Conservation (phyloP, 2,797 vertebrate species). For the Rhynchotus rufescens region DNA sequence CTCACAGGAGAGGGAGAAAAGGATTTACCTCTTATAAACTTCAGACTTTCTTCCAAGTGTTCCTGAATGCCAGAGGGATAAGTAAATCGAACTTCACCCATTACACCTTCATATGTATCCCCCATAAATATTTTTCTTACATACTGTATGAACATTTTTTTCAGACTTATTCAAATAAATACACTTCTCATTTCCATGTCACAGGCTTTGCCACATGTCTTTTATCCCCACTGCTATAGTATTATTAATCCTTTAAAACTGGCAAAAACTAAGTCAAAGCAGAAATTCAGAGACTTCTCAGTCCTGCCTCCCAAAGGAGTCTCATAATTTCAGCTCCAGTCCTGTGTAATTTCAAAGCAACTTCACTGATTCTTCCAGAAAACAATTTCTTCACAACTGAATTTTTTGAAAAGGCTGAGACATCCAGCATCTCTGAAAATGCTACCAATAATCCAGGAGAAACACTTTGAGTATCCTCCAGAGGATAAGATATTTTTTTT, state of each 20-base stretch:
- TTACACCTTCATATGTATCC: neutral
- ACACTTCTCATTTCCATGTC: neutral
- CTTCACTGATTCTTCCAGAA: conserved; percentile 33
- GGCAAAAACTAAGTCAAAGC: neutral
- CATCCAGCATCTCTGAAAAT: neutral
- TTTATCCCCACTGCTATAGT: neutral
- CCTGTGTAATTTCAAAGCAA: conserved; percentile 38
- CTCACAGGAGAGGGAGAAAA: neutral
- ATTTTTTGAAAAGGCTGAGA: neutral
- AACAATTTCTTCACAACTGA: conserved; percentile 24
- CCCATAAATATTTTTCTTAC: neutral
- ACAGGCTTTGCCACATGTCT: neutral
- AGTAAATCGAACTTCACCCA: neutral
- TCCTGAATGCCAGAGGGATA: neutral
- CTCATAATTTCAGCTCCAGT: conserved; percentile 29
- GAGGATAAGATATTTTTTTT: conserved; percentile 22
- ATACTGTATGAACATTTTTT: neutral
- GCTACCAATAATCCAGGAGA: conserved; percentile 52
- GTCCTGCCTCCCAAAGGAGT: conserved; percentile 2
- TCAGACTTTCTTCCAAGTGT: neutral
- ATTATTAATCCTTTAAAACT: conserved; percentile 43
- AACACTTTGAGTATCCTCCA: conserved; percentile 25
- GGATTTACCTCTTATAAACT: neutral
- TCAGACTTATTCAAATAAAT: neutral
- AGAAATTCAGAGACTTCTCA: conserved; percentile 24